phyloP scores from a whole-genome alignment of 2,888 invertebrate genomes.

The Idaea biselata region DNA sequence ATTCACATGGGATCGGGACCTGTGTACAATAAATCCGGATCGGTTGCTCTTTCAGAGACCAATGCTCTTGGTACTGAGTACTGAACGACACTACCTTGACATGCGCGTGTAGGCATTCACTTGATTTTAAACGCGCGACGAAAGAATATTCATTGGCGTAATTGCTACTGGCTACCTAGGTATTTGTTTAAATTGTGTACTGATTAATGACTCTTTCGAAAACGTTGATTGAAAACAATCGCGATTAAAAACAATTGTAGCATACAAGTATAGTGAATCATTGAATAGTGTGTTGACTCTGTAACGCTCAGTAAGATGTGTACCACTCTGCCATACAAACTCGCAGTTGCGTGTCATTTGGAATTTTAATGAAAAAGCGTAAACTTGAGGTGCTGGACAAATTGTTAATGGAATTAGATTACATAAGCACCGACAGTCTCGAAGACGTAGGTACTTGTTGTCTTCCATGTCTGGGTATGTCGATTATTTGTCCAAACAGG shows the following conservation, averaged over 20 bases:
- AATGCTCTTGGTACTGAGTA: not conserved
- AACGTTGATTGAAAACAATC: constrained; percentile 61
- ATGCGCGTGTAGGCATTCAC: not conserved
- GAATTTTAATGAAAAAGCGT: constrained; percentile 33
- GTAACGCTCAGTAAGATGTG: constrained; percentile 45
- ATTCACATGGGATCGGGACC: too few relatives aligned
- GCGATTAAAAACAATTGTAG: constrained; percentile 63
- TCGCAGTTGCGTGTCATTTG: constrained; percentile 42
- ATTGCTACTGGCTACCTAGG: constrained; percentile 26
- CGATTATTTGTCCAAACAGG: constrained; percentile 15
- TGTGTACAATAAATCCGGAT: not conserved
- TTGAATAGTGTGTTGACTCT: constrained; percentile 49
- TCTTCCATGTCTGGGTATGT: constrained; percentile 67
- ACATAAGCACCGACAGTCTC: constrained; percentile 62
- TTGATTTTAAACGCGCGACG: not conserved
- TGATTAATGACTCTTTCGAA: constrained; percentile 46
- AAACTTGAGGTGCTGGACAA: constrained; percentile 20
- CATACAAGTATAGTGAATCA: constrained; percentile 63
- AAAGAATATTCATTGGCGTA: constrained; percentile 24
- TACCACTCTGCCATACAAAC: constrained; percentile 44
- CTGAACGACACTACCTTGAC: not conserved
- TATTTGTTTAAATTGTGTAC: constrained; percentile 58
- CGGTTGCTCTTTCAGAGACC: not conserved
- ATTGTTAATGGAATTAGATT: constrained; percentile 56
- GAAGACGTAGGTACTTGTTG: constrained; percentile 71